Base-by-base conservation (phyloP, 2,888 invertebrate genomes). In the Criorhina ranunculi region DNA sequence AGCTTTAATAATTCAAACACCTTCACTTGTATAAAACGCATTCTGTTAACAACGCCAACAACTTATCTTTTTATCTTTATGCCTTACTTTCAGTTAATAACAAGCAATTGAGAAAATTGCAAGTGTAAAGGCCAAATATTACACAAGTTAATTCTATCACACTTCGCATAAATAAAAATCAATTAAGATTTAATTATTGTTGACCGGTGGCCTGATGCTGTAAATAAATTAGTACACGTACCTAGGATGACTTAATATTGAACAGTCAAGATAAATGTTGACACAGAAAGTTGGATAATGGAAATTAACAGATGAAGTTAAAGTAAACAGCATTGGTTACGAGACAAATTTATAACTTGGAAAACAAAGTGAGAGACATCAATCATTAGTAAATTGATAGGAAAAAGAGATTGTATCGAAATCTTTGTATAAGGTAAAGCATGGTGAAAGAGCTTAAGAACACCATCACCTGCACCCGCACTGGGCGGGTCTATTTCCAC, bases 81-180 rank as follows among this genome's bases (percentile, higher is more conserved):
- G 24, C 7, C 17, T 11, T 46, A 19, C 1, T 17, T 46, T 24
- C 29, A 55, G 15, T 17, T 35, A 55, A 55, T 31, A 24, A 37
- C 40, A 19, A 37, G 5, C 12, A 31, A 11, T 17, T 57, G 15
- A 24, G 37, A 40, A 37, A n/a, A 24, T 8, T 59, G 0, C 7
- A n/a, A 37, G 24, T 24, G 24, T n/a, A 51, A 46, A 46, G 19
- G 9, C 11, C 19, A 46, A 3, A 59, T 37, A 57, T 37, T 59
- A 59, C 17, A 29, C 59, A 40, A 59, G 24, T 2, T 24, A 59
- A 40, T 17, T 17, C 55, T 35, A 55, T 6, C 8, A 9, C n/a
- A 35, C 2, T 62, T 11, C 15, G 35, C 46, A 46, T 57, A 35
- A 69, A 69, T 69, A 57, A 35, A 44, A 44, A 57, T 69, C 44